Evolutionary conservation across 64 coral and sea anemone genomes (phyloP), one percentile per base, ranked within the genome.

Genomic region (Astreopora myriophthalma): DNA sequence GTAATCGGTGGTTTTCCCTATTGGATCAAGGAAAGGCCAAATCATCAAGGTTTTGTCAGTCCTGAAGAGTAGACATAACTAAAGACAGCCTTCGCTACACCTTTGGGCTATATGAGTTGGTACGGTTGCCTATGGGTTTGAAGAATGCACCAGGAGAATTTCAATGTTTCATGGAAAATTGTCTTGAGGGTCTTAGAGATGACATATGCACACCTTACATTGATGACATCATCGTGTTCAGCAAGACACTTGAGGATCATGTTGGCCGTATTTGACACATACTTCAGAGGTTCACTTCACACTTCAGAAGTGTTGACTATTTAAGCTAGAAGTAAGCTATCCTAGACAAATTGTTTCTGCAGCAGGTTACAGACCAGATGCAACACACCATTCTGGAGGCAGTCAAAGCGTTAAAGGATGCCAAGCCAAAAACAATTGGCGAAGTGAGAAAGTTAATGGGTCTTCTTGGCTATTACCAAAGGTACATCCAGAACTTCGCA

Each of bases 161-260:
- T 55, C 75, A 78, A 23, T 23, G 75, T n/a, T 78, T 51, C 19
- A 52, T 78, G 75, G 75, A 78, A 19, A 22, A 78, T 31, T 78
- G 75, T 22, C 44, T 78, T 26, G 75, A 78, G 23, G 42, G 25
- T 48, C 25, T 78, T 27, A 48, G 75, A 31, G 75, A 52, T 55
- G 75, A 78, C 16, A 75, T 78, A 55, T 78, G 75, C n/a, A 78
- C 52, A 29, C 75, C 75, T 13, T 78, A 78, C 20, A 26, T 78
- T 48, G 75, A 78, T 23, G 75, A 78, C 17, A 30, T 78, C n/a
- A 78, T 78, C 30, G 75, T 76, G 16, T 76, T 46, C 8, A 76
- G 37, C 40, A 44, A 76, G n/a, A 76, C 73, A 46, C 46, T 76
- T 37, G 39, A 76, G 34, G 73, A 48, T 49, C 25, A 78, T 55